Evolutionary conservation across 2,888 invertebrate species (phyloP), one percentile per base, ranked within the genome.

Genomic region (Sussaba pulchella): DNA sequence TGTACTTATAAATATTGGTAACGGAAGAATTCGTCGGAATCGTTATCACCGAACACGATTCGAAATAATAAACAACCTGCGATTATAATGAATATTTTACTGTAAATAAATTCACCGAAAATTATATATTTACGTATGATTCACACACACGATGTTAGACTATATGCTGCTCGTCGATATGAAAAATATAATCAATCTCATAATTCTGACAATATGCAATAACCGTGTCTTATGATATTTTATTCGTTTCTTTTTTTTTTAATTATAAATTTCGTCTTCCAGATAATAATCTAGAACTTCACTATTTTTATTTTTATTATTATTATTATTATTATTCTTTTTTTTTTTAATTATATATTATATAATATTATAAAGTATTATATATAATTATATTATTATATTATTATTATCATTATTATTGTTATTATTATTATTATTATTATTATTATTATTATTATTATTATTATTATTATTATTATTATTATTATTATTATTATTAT

Each of bases 51-150:
- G 21, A 17, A 36, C 9, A 19, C 5, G 54, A 14, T 64, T 61
- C 39, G 36, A 12, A 10, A 39, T 17, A 39, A 10, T 41, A 21
- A 24, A 21, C 47, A 26, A 21, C 61, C 5, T 36, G 8, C 17
- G 52, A 26, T 12, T 43, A 54, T 54, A 72, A 9, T 17, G 63
- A 54, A 73, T 45, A 64, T 73, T n/a, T 73, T 64, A 73, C 52
- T 74, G 41, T 78, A 74, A 47, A 72, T 72, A 77, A 39, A 47
- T 64, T 70, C 72, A 50, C 61, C 50, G 71, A 71, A 72, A 39
- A 69, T 57, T 19, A 45, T 64, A 45, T 50, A 36, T 69, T 31
- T 54, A 14, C 10, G 14, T 17, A 41, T 31, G 39, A 54, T 36
- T 8, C 21, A 59, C 31, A n/a, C 39, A 50, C 74, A 64, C 59